A percentile compares a stretch with the other conserved stretches of the same genome.
These are phyloP conservation scores for Ashinkailepas kermadecensis DNA, from an alignment of 2,888 invertebrate species.

Conservation along the genomic window DNA sequence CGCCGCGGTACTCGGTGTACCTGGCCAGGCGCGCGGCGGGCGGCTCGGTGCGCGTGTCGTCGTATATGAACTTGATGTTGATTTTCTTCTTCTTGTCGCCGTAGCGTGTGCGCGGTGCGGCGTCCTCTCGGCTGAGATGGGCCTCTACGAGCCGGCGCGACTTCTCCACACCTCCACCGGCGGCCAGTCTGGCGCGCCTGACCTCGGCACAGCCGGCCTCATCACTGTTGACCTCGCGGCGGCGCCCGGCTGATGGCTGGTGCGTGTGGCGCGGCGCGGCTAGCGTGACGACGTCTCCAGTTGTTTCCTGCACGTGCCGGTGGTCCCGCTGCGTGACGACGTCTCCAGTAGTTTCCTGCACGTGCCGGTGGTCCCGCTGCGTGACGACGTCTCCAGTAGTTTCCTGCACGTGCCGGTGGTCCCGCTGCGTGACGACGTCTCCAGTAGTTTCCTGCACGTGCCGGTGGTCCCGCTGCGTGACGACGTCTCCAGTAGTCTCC, in stretches of 20 bases:
- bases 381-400: neutral
- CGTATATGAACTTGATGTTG: constrained; percentile 34
- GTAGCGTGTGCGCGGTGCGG: neutral
- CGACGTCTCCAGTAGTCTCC: neutral
- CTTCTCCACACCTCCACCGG: neutral
- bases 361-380: neutral
- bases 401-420: neutral
- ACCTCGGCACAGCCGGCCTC: neutral
- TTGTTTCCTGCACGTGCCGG: neutral
- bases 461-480: no score
- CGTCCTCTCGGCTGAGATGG: neutral
- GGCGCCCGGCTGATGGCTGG: neutral
- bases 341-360: neutral
- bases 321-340: neutral
- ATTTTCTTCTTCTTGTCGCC: constrained; percentile 32
- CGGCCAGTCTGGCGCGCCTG: neutral
- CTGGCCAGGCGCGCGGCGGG: constrained; percentile 29
- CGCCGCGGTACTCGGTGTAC: constrained; percentile 31
- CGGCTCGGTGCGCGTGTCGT: constrained; percentile 31
- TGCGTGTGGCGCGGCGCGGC: neutral
- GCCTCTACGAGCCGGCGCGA: neutral
- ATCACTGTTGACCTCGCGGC: neutral
- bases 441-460: neutral
- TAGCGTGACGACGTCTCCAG: neutral
- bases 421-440: neutral